Evolutionary conservation across 2,113 vertebrate species (phyloP), one percentile per base, ranked within the genome.

Genomic region (Pardalotus punctatus): DNA sequence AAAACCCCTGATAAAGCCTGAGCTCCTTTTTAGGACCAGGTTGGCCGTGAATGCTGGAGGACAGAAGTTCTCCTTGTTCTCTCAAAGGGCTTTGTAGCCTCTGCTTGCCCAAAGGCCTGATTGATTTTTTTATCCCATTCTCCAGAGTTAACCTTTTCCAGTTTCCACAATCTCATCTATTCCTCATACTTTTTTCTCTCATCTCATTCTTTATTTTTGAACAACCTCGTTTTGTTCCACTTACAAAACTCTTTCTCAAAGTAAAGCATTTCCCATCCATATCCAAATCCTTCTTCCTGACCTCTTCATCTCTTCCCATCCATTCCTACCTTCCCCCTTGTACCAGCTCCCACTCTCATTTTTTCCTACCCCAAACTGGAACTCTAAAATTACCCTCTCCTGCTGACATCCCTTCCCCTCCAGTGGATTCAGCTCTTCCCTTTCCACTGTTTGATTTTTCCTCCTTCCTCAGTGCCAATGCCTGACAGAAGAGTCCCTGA

Each of bases 401-500:
- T 0, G 0, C 47, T 80, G n/a, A 42, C 58, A 88, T 42, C n/a
- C 21, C 19, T 83, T 85, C 35, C 51, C 6, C 38, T 88, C 56
- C 67, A 74, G 21, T 83, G 79, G 33, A 67, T 92, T 84, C 82
- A 92, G 47, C 67, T 81, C 60, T 92, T 92, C 76, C 47, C 20
- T 93, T 85, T 88, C 71, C 0, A 0, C 74, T 51, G 14, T 43
- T 73, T 77, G 85, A 67, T 67, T 90, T 94, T 86, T 72, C 38
- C 45, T 82, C 35, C 51, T 93, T 94, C 60, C 79, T 48, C 7
- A 0, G 47, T 86, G 96, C 95, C 94, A 97, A 11, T 0, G 6
- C n/a, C 80, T 95, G 93, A 93, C 95, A 96, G 96, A 95, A 84
- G 85, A 96, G 67, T 86, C 69, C 71, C 91, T 90, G 91, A 96